Evolutionary conservation across 2,113 vertebrate species (phyloP), one percentile per base, ranked within the genome.

Genomic region (Nansenia antarctica): DNA sequence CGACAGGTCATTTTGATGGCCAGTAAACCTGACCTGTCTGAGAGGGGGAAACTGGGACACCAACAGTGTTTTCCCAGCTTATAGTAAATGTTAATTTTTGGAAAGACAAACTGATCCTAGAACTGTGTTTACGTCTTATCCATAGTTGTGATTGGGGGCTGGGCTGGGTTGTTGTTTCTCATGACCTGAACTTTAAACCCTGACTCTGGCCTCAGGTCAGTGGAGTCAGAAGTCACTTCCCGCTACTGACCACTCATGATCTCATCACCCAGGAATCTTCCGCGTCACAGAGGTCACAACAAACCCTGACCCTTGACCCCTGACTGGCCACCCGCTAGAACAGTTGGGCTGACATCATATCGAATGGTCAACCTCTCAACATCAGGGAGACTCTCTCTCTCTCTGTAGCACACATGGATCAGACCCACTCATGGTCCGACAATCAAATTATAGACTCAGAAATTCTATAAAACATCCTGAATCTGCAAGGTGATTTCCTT

Each of bases 151-250:
- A 15, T 15, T 8, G 18, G 20, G 35, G 60, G 20, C 3, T 1
- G 27, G 42, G 52, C 9, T 15, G 9, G 7, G 18, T 58, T 8
- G 68, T 58, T 1, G 7, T 75, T 79, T 85, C 73, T 85, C 79
- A 74, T 79, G 77, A 78, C 57, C 35, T 79, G 74, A 77, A 34
- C 74, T 70, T 65, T 89, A 74, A 83, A 75, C 86, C 77, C 62
- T 83, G 74, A 67, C 61, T 81, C 64, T 45, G 58, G 60, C 49
- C 57, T 62, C n/a, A n/a, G n/a, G n/a, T n/a, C n/a, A n/a, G 49
- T 12, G n/a, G 9, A 67, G 77, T 73, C 60, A 29, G 62, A 82
- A 72, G 83, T 81, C 67, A 77, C 54, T 78, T 83, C 68, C 78
- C 70, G 73, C 57, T 1, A 65, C 61, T 62, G 72, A 77, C 63